Base-by-base conservation (phyloP, 1,140 invertebrate genomes). In the Gryllus bimaculatus region DNA sequence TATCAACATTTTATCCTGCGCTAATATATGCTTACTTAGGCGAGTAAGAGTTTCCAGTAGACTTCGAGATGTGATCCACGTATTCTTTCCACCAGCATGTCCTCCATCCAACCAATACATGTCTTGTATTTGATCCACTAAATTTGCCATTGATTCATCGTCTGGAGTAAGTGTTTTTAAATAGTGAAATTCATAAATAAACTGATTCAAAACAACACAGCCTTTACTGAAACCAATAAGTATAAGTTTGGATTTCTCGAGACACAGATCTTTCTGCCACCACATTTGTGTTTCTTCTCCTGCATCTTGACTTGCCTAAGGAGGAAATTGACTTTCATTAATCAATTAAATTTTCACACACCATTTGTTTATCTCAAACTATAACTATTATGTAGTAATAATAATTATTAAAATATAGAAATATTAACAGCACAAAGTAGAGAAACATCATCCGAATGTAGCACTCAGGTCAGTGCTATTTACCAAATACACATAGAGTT, bases 31-130 rank as follows among this genome's bases (percentile, higher is more conserved):
- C 26, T 39, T 39, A 39, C 26, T 39, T 84, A 92, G 88, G 83
- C 89, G 86, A 18, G 90, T 89, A 21, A 96, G 87, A 1, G 91
- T 91, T 84, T 92, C 89, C 13, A 96, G 86, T 8, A 95, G 85
- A 78, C 87, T 87, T 81, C 89, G 84, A 7, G 94, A 90, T 13
- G 92, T 95, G 78, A 96, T 91, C 94, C 95, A 97, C 8, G 93
- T 94, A 84, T 95, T 92, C 84, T 92, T 92, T 10, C 90, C 89
- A 76, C 94, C 95, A 73, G 90, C 90, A 86, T 96, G 95, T 0
- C 95, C 95, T 39, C 94, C 94, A 87, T 96, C 95, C 80, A 96
- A 84, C 94, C 94, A 96, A 86, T 92, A 94, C 89, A 96, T 93
- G 80, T 90, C 88, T 79, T 88, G 88, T 49, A 93, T 92, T 75